These are phyloP conservation scores for Porites divaricata DNA, from an alignment of 92 coral and sea anemone genomes.

Conservation along the genomic window DNA sequence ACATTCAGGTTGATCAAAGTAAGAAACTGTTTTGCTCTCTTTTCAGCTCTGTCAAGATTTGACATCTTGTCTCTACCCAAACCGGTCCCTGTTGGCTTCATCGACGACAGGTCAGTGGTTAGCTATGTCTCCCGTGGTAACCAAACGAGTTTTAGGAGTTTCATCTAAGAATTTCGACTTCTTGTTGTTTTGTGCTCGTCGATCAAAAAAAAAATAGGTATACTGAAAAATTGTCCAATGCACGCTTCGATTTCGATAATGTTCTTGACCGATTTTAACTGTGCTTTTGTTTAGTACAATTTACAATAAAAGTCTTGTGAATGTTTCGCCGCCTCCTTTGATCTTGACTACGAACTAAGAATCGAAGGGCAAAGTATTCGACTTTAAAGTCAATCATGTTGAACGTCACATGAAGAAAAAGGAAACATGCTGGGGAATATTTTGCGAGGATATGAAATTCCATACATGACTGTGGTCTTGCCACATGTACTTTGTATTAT, in stretches of 20 bases:
- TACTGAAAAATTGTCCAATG: too few relatives aligned
- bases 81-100: slow-evolving; percentile 86
- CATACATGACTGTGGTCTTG: background rate
- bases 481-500: background rate
- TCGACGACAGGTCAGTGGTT: slow-evolving; percentile 86
- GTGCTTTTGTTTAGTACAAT: background rate
- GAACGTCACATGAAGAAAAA: background rate
- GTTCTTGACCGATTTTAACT: too few relatives aligned
- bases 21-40: background rate
- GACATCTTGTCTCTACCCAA: slow-evolving; percentile 77
- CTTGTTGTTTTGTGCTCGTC: background rate
- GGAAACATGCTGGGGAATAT: background rate
- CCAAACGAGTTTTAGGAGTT: background rate
- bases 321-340: background rate
- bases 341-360: background rate
- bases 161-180: background rate
- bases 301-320: too few relatives aligned
- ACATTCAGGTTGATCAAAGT: background rate
- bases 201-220: background rate
- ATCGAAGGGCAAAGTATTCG: background rate
- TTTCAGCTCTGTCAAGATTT: slow-evolving; percentile 65
- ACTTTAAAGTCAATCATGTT: background rate
- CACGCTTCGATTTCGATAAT: too few relatives aligned
- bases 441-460: too few relatives aligned
- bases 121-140: background rate